These are phyloP conservation scores for Brenthis hecate DNA, from an alignment of 2,888 invertebrate species.

Conservation along the genomic window DNA sequence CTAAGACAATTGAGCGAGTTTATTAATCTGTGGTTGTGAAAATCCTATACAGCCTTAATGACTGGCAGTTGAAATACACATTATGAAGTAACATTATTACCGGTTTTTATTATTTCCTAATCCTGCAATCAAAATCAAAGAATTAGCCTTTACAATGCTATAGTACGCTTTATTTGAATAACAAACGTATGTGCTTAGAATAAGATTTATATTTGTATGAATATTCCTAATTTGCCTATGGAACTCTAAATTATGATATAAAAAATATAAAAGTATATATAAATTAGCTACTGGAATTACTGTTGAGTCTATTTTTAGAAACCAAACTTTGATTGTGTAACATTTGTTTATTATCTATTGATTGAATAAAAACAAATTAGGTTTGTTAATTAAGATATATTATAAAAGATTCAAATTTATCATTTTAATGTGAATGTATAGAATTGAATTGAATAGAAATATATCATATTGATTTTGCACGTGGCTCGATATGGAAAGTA, in stretches of 20 bases:
- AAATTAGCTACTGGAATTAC: conserved; percentile 15
- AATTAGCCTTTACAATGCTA: conserved; percentile 7
- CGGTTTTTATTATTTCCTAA: conserved; percentile 8
- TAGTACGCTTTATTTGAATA: background rate
- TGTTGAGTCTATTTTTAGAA: conserved; percentile 5
- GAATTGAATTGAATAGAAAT: no score
- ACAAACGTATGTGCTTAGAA: background rate
- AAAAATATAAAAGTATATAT: background rate
- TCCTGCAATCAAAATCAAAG: conserved; percentile 12
- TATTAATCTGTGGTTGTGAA: no score
- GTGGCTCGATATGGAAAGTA: no score
- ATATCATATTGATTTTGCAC: no score
- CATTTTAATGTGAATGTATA: no score
- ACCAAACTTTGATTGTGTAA: background rate
- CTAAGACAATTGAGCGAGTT: no score
- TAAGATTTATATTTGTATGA: background rate
- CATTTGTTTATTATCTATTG: background rate
- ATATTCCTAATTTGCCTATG: background rate
- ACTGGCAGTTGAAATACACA: background rate
- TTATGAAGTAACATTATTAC: conserved; percentile 10
- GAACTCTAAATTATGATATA: background rate
- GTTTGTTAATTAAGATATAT: background rate
- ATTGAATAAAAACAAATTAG: background rate
- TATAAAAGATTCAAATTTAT: no score
- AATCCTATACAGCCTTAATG: no score